Evolutionary conservation across 1,140 invertebrate species (phyloP).

Genomic region (Drosophila chauvacae): DNA sequence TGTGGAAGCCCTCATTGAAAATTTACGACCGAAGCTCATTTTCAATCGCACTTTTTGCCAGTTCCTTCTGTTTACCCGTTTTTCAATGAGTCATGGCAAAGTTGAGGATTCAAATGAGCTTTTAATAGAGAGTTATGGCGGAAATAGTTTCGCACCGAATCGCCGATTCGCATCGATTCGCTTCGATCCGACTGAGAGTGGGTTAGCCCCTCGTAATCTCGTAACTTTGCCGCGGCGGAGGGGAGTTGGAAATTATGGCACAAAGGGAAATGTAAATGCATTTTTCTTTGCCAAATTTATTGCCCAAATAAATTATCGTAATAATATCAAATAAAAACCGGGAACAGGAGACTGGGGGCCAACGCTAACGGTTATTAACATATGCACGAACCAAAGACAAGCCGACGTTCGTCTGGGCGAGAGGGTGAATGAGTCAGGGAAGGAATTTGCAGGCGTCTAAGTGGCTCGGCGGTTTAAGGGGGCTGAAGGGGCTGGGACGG

Average conservation of each 20-base stretch:
- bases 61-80: slow-evolving; percentile 24
- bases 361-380: slow-evolving; percentile 81
- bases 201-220: slow-evolving; percentile 39
- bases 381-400: slow-evolving; percentile 66
- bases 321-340: slow-evolving; percentile 80
- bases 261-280: slow-evolving; percentile 74
- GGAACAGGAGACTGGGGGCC: slow-evolving; percentile 22
- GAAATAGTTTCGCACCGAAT: slow-evolving; percentile 19
- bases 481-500: neutral
- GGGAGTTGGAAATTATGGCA: slow-evolving; percentile 77
- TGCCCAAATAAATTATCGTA: slow-evolving; percentile 81
- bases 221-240: slow-evolving; percentile 17
- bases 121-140: slow-evolving; percentile 50
- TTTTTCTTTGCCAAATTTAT: slow-evolving; percentile 78
- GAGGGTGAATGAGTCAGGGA: slow-evolving; percentile 22
- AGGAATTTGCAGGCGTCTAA: slow-evolving; percentile 61
- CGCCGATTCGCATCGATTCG: slow-evolving; percentile 11
- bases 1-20: slow-evolving; percentile 56
- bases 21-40: slow-evolving; percentile 53
- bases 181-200: slow-evolving; percentile 18
- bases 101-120: slow-evolving; percentile 43
- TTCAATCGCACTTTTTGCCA: slow-evolving; percentile 30
- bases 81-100: slow-evolving; percentile 45
- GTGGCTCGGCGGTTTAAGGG: slow-evolving; percentile 28
- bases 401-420: slow-evolving; percentile 34